These are phyloP conservation scores for Actinemys pallida DNA, from an alignment of 2,113 vertebrate species.

Conservation along the genomic window DNA sequence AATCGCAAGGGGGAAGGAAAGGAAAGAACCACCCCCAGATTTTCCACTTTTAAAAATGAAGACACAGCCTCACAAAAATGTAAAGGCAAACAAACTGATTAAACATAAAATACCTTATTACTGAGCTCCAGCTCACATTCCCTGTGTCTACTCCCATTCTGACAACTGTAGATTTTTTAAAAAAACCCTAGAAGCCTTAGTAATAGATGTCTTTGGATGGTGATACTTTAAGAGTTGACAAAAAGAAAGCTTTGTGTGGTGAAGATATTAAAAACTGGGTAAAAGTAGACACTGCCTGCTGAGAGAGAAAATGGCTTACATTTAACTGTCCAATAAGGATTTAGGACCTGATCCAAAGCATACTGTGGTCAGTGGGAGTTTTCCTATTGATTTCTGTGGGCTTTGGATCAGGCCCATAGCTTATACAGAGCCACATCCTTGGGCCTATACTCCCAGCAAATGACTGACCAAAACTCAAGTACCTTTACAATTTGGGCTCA, in stretches of 20 bases:
- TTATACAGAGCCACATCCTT: neutral
- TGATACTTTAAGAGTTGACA: neutral
- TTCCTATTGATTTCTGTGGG: neutral
- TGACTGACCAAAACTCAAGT: neutral
- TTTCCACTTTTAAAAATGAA: neutral
- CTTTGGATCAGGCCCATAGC: neutral
- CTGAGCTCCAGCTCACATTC: neutral
- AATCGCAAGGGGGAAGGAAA: slow-evolving; percentile 54
- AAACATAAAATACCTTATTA: neutral
- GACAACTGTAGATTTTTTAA: neutral
- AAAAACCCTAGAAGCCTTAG: neutral
- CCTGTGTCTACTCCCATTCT: neutral
- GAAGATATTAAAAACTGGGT: neutral
- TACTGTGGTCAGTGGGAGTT: neutral
- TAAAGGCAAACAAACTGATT: neutral
- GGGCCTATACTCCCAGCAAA: neutral
- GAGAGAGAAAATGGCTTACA: neutral
- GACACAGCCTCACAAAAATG: neutral
- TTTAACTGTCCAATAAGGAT: neutral
- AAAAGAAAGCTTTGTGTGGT: neutral
- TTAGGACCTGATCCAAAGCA: neutral
- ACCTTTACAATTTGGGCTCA: neutral
- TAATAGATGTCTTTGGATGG: neutral
- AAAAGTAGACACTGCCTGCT: neutral
- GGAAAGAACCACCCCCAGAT: slow-evolving; percentile 70